Evolutionary conservation across 2,888 invertebrate species (phyloP).

Genomic region (Hecatera dysodea): DNA sequence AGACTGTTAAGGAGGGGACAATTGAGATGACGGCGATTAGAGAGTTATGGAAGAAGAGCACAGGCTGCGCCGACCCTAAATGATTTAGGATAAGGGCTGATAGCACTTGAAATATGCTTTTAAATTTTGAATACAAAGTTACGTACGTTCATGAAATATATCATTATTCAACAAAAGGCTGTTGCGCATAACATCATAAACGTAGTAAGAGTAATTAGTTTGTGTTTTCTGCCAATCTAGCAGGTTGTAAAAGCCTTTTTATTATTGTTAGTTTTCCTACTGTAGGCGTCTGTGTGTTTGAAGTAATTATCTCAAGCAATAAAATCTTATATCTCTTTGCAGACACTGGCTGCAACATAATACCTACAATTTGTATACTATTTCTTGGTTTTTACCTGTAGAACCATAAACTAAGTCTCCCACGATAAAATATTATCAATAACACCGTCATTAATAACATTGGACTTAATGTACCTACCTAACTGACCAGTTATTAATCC

Average conservation of each 20-base stretch:
- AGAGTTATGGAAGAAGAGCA: too few relatives aligned
- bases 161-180: slow-evolving; percentile 19
- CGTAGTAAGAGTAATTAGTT: neutral
- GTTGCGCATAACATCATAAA: slow-evolving; percentile 4
- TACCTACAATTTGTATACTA: slow-evolving; percentile 8
- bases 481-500: neutral
- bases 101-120: neutral
- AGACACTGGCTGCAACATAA: slow-evolving; percentile 8
- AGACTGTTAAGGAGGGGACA: too few relatives aligned
- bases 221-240: slow-evolving; percentile 18
- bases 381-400: slow-evolving; percentile 16
- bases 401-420: neutral
- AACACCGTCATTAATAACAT: neutral
- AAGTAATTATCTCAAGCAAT: slow-evolving; percentile 29
- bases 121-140: neutral
- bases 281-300: slow-evolving; percentile 19
- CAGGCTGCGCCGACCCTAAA: neutral
- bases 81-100: neutral
- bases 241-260: slow-evolving; percentile 40
- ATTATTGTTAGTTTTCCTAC: slow-evolving; percentile 42
- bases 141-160: slow-evolving; percentile 12
- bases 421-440: neutral
- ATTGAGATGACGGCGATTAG: too few relatives aligned
- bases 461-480: neutral
- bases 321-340: slow-evolving; percentile 29